Evolutionary conservation across 2,888 invertebrate genomes (phyloP).

Genomic region (Phlogophora meticulosa): DNA sequence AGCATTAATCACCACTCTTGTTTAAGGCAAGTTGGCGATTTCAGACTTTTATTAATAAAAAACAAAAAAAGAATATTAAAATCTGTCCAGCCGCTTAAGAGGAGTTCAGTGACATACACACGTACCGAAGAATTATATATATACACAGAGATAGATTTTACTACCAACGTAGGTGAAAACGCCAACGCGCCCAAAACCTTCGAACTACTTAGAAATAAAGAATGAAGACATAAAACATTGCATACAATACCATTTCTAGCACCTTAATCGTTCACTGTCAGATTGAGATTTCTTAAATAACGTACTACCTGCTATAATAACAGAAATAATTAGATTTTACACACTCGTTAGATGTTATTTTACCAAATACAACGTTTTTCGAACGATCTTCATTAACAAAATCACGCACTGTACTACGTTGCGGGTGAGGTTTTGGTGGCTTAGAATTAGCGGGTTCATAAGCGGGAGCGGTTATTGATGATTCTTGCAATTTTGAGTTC

Average conservation of each 20-base stretch:
- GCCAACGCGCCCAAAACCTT: background rate
- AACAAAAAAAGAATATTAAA: no score
- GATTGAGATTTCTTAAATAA: constrained; percentile 54
- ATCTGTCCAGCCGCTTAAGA: no score
- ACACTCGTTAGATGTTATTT: constrained; percentile 77
- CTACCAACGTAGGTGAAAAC: background rate
- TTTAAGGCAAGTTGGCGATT: no score
- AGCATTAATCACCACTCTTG: no score
- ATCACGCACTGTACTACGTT: constrained; percentile 74
- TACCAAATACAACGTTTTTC: constrained; percentile 79
- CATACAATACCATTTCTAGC: constrained; percentile 53
- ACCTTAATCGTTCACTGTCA: constrained; percentile 68
- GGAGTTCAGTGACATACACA: no score
- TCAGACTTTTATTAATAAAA: no score
- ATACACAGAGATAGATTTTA: background rate
- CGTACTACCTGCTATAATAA: constrained; percentile 65
- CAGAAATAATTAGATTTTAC: constrained; percentile 75
- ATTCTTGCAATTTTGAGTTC: background rate
- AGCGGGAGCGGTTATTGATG: constrained; percentile 26
- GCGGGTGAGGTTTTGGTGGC: constrained; percentile 15
- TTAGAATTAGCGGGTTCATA: constrained; percentile 38
- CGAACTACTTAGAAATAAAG: background rate
- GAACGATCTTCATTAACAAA: constrained; percentile 79
- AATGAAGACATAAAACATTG: constrained; percentile 36
- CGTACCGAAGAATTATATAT: no score